Evolutionary conservation across 1,140 invertebrate species (phyloP), one percentile per base, ranked within the genome.

Genomic region (Lerema accius): DNA sequence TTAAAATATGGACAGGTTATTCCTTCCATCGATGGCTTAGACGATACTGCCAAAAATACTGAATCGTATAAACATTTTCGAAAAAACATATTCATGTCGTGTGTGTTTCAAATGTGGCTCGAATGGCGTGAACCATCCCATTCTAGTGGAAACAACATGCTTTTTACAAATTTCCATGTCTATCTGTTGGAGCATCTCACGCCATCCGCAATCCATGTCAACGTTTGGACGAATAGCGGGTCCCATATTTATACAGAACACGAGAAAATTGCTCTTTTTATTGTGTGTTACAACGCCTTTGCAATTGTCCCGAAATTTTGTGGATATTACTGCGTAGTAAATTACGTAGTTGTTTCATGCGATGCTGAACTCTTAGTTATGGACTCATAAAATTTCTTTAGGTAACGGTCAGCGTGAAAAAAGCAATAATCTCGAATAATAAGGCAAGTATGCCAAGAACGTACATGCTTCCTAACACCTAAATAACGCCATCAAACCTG

Each of bases 401-500:
- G 4, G 19, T 26, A 48, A 43, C 16, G 0, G 3, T 4, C 5
- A 15, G 51, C 28, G 51, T 62, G 35, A 51, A 64, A 71, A 64
- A 50, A 39, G 5, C 11, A 61, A 71, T 71, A 60, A 55, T 61
- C 28, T 10, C 26, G 50, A 48, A 59, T 56, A 61, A 59, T 28
- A 7, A 43, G 42, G 39, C 19, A 49, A 58, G 63, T 32, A 63
- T 68, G 46, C 59, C 15, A 42, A 67, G 58, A 51, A 66, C 23
- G 51, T 51, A 62, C 45, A 43, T 65, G 50, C 14, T 46, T 59
- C 43, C 63, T 77, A 74, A 84, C 79, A 84, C 79, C 74, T 82
- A 80, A 86, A 83, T 80, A 77, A 84, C 78, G 74, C 75, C 68
- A 76, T 84, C 79, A 82, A 68, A 67, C 67, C 60, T 70, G 53